Evolutionary conservation across 1,140 invertebrate genomes (phyloP), one percentile per base, ranked within the genome.

Genomic region (Bombus consobrinus): DNA sequence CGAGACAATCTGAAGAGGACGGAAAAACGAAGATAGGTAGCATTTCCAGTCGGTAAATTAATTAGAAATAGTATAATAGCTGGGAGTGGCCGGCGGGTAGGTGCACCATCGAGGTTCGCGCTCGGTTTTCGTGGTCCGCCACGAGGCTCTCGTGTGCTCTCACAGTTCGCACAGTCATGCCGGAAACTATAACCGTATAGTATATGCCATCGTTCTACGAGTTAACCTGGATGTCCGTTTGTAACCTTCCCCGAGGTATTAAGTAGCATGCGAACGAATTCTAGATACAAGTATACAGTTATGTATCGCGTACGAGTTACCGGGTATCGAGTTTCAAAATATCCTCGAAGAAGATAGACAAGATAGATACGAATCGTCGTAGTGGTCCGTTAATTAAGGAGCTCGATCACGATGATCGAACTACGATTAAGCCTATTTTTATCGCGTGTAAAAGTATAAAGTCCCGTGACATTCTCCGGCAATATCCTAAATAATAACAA

Each of bases 61-160:
- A 92, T 92, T 92, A 92, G 88, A 88, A 87, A 89, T 83, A 87
- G 83, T 80, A 88, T 92, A 91, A 92, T 90, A 84, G 83, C 32
- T 80, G 81, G 76, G 80, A 89, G 84, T 81, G 85, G 83, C 59
- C 77, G 37, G 43, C 57, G 57, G 79, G 74, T 77, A 82, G 66
- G 74, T 62, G 73, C 37, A 66, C 32, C 71, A 34, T 68, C 37
- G 80, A 43, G 62, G 73, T 62, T 18, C 57, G 34, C 15, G 72
- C 68, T 83, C 37, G 83, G 89, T 85, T 84, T 89, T 85, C 83
- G 77, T 84, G 82, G 82, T 71, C 32, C 83, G 41, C 74, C 78
- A n/a, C 86, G 74, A 68, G 82, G 57, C 74, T 83, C 80, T 57
- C 69, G 72, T 82, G 79, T 69, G 74, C 81, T 77, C 78, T 75